Conservation (phyloP, 2,797 vertebrate genomes). For the Trachops cirrhosus region DNA sequence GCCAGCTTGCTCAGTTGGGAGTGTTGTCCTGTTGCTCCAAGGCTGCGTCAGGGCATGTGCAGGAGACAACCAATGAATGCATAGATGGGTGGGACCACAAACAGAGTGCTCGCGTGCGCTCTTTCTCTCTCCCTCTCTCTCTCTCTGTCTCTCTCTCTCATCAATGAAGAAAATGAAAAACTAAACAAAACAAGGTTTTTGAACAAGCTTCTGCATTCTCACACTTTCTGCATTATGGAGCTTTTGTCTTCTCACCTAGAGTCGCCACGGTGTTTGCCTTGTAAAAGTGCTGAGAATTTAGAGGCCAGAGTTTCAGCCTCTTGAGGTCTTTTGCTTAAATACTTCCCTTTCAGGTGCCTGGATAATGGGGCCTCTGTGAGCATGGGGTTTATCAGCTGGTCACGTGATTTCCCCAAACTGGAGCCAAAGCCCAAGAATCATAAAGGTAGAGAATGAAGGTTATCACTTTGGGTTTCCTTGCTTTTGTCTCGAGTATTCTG, state of each 20-base stretch:
- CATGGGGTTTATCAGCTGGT: background rate
- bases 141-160: background rate
- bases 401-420: background rate
- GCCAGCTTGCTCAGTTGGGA: background rate
- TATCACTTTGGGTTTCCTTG: background rate
- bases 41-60: background rate
- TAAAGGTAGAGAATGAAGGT: background rate
- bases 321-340: background rate
- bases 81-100: background rate
- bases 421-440: background rate
- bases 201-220: background rate
- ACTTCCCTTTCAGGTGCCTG: background rate
- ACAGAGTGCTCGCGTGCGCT: too few relatives aligned
- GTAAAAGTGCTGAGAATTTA: background rate
- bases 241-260: background rate
- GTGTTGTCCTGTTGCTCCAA: background rate
- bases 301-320: background rate
- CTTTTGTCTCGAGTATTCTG: background rate
- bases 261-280: background rate
- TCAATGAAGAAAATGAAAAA: background rate
- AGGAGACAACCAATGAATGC: background rate
- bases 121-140: background rate
- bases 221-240: background rate
- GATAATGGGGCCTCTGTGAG: background rate
- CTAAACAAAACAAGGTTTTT: background rate